Base-by-base conservation (phyloP, 2,113 vertebrate genomes). In the Tachysurus fulvidraco region DNA sequence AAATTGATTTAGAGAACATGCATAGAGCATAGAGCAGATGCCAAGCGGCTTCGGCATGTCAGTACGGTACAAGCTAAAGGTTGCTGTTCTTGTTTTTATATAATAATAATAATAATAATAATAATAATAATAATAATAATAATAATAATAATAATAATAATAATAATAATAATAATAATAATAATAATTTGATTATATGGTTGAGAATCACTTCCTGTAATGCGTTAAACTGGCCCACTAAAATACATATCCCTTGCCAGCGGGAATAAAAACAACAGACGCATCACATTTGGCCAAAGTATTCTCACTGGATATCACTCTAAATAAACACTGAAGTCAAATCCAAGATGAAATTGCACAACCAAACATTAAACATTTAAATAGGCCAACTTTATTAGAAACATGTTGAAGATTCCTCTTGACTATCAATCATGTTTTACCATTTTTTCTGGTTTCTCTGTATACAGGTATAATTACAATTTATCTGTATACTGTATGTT, bases 391-490 rank as follows among this genome's bases (percentile, higher is more conserved):
- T 50, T 4, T 12, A 36, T 67, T 67, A 67, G 62, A n/a, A 19
- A 36, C 9, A 54, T 73, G 41, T 12, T 41, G 36, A 36, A 1
- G 36, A 36, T 36, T 36, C 36, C 52, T 41, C 16, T 36, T 57
- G 16, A 41, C 17, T 59, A 1, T 30, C 55, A 10, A 59, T 21
- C 28, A 16, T 55, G 28, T 79, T 76, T 21, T 52, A n/a, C 14
- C 25, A n/a, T 8, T 0, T 76, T 52, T 78, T 74, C 19, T 64
- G 90, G 78, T 83, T 60, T 71, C 5, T 54, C 77, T 62, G 54
- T 76, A 11, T 76, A n/a, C n/a, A n/a, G n/a, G n/a, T n/a, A 19
- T 50, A 69, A 59, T 16, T 41, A 74, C 59, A 30, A 36, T 17
- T 74, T 84, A 41, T 12, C 52, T 28, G 23, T 36, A n/a, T n/a